phyloP scores from a whole-genome alignment of 2,113 vertebrate genomes.

The Cheilinus undulatus region DNA sequence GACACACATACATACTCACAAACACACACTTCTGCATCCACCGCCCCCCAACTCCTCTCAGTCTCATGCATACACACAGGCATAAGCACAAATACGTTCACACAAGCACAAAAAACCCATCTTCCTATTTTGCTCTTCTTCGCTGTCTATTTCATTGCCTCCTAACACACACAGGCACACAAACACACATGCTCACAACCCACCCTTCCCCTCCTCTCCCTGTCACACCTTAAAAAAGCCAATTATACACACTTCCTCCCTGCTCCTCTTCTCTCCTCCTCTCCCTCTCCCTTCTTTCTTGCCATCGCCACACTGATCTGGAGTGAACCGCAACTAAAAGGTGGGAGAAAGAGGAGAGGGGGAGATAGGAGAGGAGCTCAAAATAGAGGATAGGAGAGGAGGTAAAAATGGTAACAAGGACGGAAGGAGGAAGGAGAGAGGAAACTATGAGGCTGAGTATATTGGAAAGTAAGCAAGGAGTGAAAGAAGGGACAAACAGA shows the following conservation, averaged over 20 bases:
- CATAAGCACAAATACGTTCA: constrained; percentile 51
- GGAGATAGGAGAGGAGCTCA: constrained; percentile 41
- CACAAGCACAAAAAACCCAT: constrained; percentile 55
- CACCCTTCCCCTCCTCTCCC: constrained; percentile 59
- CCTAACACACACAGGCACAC: constrained; percentile 37
- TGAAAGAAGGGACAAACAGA: neutral
- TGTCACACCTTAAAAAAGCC: constrained; percentile 83
- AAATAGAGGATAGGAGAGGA: constrained; percentile 52
- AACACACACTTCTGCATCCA: constrained; percentile 29
- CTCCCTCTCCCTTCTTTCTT: constrained; percentile 41
- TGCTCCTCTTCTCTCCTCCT: constrained; percentile 54
- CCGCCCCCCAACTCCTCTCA: constrained; percentile 27
- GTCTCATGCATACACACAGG: constrained; percentile 46
- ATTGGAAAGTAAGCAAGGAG: constrained; percentile 5
- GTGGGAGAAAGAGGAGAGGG: constrained; percentile 58
- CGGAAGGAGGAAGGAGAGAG: constrained; percentile 8
- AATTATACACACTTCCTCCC: constrained; percentile 79
- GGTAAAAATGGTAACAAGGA: constrained; percentile 36
- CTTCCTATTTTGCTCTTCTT: constrained; percentile 61
- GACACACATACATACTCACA: constrained; percentile 16
- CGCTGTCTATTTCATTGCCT: constrained; percentile 66
- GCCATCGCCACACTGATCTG: constrained; percentile 64
- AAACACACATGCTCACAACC: constrained; percentile 39
- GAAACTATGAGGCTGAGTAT: constrained; percentile 16
- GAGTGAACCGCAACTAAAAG: constrained; percentile 58